Evolutionary conservation across 2,888 invertebrate species (phyloP), one percentile per base, ranked within the genome.

Genomic region (Lottia gigantea): DNA sequence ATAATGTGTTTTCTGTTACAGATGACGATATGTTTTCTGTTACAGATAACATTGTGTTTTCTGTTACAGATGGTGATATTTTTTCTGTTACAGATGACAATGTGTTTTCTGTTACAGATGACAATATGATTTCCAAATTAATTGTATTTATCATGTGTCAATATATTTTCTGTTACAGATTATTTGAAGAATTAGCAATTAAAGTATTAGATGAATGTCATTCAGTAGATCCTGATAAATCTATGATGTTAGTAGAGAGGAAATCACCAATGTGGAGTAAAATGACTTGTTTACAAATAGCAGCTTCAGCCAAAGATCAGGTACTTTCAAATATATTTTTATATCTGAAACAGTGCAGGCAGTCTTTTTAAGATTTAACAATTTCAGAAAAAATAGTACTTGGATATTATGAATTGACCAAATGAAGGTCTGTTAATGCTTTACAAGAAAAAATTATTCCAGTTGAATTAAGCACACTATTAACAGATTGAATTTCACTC

Each of bases 121-220:
- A 63, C 15, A 8, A 23, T 8, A 8, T 40, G 1, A 1, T 40
- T 40, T 3, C 2, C 1, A 1, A 40, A 40, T 40, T 3, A 40
- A 40, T 40, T 40, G 40, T 40, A 40, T 40, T 31, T 8, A 40
- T 40, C 7, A 8, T 40, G 1, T 65, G 46, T 8, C n/a, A 4
- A 6, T 11, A 26, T 16, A 26, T 16, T 15, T 63, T 25, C 40
- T 15, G 26, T 63, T 63, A 8, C 75, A 87, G 88, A 15, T 82
- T 83, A 73, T 89, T 89, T 82, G 88, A 89, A 77, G 71, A 79
- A 46, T 78, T 88, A 69, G 88, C 89, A 2, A 82, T 83, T 26
- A 80, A 84, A 64, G 85, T 89, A 15, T 70, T 89, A 40, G 83
- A 88, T 70, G 85, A 87, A 66, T 89, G 89, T 74, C 85, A 88